phyloP scores from a whole-genome alignment of 2,797 vertebrate genomes.

The Erethizon dorsatum region DNA sequence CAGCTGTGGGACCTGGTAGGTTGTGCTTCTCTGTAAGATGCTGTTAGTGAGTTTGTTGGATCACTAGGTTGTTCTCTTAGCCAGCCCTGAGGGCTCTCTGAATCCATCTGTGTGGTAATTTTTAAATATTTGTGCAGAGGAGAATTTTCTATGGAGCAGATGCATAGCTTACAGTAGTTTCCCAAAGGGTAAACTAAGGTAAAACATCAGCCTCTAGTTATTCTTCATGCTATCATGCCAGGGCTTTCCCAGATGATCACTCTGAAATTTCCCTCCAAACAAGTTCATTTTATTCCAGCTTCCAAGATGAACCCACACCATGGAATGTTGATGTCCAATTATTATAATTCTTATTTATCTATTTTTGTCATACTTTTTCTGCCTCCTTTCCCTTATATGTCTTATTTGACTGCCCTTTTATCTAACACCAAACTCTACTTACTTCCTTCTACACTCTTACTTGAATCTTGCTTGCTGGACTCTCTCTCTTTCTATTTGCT shows the following conservation, averaged over 20 bases:
- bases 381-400: neutral
- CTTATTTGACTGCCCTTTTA: neutral
- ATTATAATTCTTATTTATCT: neutral
- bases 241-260: neutral
- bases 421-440: neutral
- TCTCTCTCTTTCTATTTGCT: neutral
- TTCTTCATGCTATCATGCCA: neutral
- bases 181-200: neutral
- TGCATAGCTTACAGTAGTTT: neutral
- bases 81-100: neutral
- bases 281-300: neutral
- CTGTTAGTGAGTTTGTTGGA: neutral
- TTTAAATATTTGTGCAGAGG: neutral
- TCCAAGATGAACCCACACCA: neutral
- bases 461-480: neutral
- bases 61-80: neutral
- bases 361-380: neutral
- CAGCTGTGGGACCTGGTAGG: neutral
- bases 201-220: neutral
- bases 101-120: neutral
- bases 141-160: neutral
- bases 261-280: neutral
- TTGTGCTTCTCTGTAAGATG: neutral
- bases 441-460: neutral
- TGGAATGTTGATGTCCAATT: neutral